Percentiles rank a stretch among this genome's conserved stretches.
phyloP scores from a whole-genome alignment of 1,140 invertebrate genomes.

The Aphaenogaster ashmeadi region DNA sequence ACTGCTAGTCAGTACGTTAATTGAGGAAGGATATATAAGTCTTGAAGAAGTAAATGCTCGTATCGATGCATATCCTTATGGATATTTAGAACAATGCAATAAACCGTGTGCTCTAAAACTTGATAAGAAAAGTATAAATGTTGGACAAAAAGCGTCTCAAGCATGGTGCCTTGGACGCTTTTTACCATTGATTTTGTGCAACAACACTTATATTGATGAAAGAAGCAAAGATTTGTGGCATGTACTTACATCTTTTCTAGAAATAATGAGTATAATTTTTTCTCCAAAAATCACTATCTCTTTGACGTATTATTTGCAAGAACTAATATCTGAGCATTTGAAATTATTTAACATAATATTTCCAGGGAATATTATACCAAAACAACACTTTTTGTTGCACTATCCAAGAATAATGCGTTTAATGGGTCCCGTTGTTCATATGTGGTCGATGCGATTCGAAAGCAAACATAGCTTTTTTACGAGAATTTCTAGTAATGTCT shows the following conservation, averaged over 20 bases:
- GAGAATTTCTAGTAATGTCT: background rate
- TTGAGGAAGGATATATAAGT: background rate
- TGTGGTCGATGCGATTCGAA: background rate
- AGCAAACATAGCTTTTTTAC: background rate
- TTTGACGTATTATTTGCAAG: conserved; percentile 4
- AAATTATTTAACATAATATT: background rate
- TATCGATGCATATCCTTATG: conserved; percentile 11
- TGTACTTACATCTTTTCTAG: conserved; percentile 3
- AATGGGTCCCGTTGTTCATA: background rate
- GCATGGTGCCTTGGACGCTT: conserved; percentile 3
- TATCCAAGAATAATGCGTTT: background rate
- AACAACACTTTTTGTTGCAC: background rate
- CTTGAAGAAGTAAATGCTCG: background rate
- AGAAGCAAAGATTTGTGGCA: background rate
- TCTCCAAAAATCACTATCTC: background rate
- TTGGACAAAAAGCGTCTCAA: background rate
- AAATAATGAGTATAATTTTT: conserved; percentile 3
- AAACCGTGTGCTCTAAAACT: background rate
- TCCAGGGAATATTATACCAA: background rate
- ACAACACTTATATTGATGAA: background rate
- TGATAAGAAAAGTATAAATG: background rate
- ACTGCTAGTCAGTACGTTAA: background rate
- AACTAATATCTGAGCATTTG: conserved; percentile 1
- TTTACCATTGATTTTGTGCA: background rate
- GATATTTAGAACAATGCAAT: background rate